Base-by-base conservation (phyloP, 2,888 invertebrate genomes). In the Theretra japonica region DNA sequence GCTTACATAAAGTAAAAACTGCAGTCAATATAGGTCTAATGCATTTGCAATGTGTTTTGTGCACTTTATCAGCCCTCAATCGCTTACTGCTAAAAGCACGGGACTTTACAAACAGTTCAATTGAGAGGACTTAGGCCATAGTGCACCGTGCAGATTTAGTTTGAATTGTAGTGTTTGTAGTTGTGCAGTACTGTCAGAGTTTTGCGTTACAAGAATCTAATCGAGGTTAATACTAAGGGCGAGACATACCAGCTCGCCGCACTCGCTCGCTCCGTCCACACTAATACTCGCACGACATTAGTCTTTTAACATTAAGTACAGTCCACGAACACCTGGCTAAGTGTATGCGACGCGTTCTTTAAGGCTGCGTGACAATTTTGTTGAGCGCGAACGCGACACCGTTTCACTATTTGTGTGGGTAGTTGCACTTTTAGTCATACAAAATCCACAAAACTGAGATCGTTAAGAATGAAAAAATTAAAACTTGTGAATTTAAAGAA, bases 221-320 rank as follows among this genome's bases (percentile, higher is more conserved):
- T 78, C 78, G 48, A 83, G 76, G 78, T 86, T 90, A 92, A 91
- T 92, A 92, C 91, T 92, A 92, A 83, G 82, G 81, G 83, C 86
- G 85, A n/a, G 21, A 57, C n/a, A 23, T 23, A 23, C 57, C 21
- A n/a, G 58, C 21, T 23, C 58, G 79, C 83, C 76, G 76, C 75
- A 68, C 73, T 23, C 11, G 15, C 48, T 23, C 65, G 73, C 73
- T 70, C 41, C 62, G 65, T 23, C 57, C 78, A 78, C 79, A 79
- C 81, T 87, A 90, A 90, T 89, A 90, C 88, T 89, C 88, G 23
- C 65, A 65, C 65, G 65, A 65, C 65, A 65, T 41, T 87, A 90
- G 90, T 90, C 90, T 90, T 90, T 87, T 87, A 65, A 78, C 81
- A 84, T 91, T 92, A 92, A 92, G 92, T 92, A 92, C 91, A 87